These are phyloP conservation scores for Odocoileus hemionus DNA, from an alignment of 2,113 vertebrate genomes.

Conservation along the genomic window DNA sequence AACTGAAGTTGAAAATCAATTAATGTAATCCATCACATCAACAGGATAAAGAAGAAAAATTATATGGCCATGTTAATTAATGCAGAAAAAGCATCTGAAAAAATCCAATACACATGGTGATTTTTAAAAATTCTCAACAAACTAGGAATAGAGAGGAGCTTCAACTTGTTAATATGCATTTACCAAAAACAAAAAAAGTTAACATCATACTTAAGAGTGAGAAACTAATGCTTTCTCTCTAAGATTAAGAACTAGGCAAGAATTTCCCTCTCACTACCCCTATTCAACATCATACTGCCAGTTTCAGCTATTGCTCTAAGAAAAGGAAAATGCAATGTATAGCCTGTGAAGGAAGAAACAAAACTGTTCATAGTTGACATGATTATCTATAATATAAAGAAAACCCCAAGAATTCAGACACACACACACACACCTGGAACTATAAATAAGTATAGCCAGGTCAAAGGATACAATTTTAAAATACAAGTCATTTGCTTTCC, in stretches of 20 bases:
- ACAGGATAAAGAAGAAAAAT: neutral
- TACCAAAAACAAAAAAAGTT: neutral
- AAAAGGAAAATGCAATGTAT: neutral
- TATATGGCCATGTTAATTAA: neutral
- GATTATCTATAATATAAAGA: neutral
- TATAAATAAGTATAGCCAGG: neutral
- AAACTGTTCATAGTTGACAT: neutral
- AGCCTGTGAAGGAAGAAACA: neutral
- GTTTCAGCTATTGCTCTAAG: neutral
- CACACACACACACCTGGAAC: neutral
- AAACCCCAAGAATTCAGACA: neutral
- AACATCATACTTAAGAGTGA: neutral
- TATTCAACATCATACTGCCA: neutral
- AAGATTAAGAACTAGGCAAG: neutral
- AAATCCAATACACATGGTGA: neutral
- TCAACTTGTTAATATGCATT: neutral
- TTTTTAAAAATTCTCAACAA: neutral
- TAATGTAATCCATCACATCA: neutral
- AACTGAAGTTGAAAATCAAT: neutral
- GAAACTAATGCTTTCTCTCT: neutral
- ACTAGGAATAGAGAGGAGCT: neutral
- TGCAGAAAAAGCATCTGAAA: neutral
- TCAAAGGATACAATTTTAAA: neutral
- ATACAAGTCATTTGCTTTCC: neutral
- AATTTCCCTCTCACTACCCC: neutral